Evolutionary conservation across 2,797 vertebrate genomes (phyloP).

Genomic region (Rhodeus uyekii): DNA sequence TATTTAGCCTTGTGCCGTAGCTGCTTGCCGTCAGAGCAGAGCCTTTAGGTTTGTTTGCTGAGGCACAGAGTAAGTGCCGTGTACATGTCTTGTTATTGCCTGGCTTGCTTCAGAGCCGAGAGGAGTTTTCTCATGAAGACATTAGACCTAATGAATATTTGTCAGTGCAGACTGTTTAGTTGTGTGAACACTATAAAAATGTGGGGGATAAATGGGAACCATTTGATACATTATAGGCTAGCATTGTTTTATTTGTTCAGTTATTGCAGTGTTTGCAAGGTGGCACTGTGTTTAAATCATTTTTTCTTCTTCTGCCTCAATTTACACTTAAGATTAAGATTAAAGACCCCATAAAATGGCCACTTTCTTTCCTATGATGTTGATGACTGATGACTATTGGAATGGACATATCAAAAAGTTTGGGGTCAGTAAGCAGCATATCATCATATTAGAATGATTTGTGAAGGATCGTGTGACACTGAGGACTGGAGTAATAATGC

Average conservation of each 20-base stretch:
- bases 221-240: not conserved
- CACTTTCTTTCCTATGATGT: not conserved
- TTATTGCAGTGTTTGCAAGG: conserved; percentile 36
- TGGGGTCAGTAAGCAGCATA: not conserved
- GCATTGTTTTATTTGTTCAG: not conserved
- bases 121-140: conserved; percentile 34
- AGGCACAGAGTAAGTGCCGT: conserved; percentile 34
- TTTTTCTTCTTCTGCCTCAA: not conserved
- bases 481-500: not conserved
- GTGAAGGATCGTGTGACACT: not conserved
- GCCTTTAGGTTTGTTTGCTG: conserved; percentile 47
- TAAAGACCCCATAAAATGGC: not conserved
- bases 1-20: conserved; percentile 51
- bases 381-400: not conserved
- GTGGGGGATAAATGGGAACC: conserved; percentile 26
- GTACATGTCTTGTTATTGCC: conserved; percentile 38
- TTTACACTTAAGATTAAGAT: not conserved
- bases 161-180: conserved; percentile 35
- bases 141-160: conserved; percentile 32
- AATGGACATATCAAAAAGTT: not conserved
- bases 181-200: conserved; percentile 34
- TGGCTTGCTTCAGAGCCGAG: conserved; percentile 38
- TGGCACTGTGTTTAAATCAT: not conserved
- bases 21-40: conserved; percentile 54
- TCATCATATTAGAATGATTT: not conserved